Percentiles rank a stretch among this genome's conserved stretches.
Evolutionary conservation across 2,113 vertebrate genomes (phyloP).

Genomic region (Scalopus aquaticus): DNA sequence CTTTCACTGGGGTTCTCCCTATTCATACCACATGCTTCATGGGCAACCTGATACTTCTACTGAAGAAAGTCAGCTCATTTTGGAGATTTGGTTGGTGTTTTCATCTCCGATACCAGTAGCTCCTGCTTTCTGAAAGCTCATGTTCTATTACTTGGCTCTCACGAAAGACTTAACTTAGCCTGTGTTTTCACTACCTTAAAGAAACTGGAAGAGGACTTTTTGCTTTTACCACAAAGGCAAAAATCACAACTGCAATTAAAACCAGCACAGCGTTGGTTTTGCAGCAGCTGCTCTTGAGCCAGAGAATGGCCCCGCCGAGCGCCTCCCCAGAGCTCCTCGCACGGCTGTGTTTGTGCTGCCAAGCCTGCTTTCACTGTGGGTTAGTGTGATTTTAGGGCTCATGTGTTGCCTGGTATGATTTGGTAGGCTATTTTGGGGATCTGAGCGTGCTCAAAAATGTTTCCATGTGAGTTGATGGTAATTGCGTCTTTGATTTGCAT

Average conservation of each 20-base stretch:
- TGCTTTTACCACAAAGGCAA: neutral
- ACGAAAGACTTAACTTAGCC: neutral
- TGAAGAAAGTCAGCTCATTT: neutral
- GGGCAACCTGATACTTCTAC: neutral
- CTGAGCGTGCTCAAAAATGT: neutral
- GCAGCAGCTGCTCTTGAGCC: neutral
- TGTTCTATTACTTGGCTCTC: neutral
- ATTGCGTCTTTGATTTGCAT: neutral
- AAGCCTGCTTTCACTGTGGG: neutral
- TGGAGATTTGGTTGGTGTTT: neutral
- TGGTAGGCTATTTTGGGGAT: neutral
- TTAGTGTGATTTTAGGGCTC: too few relatives aligned
- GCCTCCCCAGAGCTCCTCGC: too few relatives aligned
- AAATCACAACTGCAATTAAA: too few relatives aligned
- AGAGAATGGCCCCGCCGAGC: neutral
- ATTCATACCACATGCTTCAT: neutral
- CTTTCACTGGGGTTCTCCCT: neutral
- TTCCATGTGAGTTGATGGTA: neutral
- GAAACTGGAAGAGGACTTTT: neutral
- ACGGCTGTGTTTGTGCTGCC: neutral
- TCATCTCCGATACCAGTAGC: neutral
- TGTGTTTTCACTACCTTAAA: neutral
- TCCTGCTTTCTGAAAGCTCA: neutral
- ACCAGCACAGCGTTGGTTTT: neutral
- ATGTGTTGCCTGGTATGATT: neutral